Conservation (phyloP, 2,888 invertebrate species). For the Cheilosia soror region DNA sequence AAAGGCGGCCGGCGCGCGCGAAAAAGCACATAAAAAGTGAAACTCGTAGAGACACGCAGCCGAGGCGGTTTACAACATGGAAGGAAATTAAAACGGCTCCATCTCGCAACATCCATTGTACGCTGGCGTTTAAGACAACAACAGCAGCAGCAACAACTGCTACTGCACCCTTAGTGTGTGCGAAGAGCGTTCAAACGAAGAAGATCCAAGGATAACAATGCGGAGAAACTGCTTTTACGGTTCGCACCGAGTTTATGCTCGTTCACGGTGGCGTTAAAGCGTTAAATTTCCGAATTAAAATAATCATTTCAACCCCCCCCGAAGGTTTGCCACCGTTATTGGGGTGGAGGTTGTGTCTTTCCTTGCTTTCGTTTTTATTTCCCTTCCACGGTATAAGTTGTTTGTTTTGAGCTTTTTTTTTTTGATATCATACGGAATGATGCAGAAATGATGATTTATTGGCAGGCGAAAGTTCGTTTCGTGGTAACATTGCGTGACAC, state of each 20-base stretch:
- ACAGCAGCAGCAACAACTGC: constrained; percentile 16
- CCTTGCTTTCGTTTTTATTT: constrained; percentile 1
- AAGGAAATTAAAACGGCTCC: background rate
- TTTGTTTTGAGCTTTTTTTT: constrained; percentile 1
- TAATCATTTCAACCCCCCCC: constrained; percentile 31
- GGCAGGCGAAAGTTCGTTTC: constrained; percentile 49
- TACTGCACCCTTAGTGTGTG: constrained; percentile 36
- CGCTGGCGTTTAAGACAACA: background rate
- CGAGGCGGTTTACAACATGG: background rate
- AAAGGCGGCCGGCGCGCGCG: constrained; percentile 3
- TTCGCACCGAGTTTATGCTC: constrained; percentile 59
- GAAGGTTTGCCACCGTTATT: background rate
- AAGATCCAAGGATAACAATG: constrained; percentile 41
- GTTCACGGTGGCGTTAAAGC: constrained; percentile 69
- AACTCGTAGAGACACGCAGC: background rate
- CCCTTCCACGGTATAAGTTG: background rate
- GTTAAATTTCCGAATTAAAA: constrained; percentile 70
- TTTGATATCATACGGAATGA: constrained; percentile 18
- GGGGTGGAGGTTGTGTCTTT: background rate
- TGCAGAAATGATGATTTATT: constrained; percentile 56
- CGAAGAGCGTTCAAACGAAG: constrained; percentile 20
- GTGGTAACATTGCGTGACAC: constrained; percentile 56
- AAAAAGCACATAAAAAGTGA: constrained; percentile 24
- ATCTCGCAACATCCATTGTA: background rate
- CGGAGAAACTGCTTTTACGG: constrained; percentile 49